Base-by-base conservation (phyloP, 2,888 invertebrate species). In the Drosophila cyrtoloma region DNA sequence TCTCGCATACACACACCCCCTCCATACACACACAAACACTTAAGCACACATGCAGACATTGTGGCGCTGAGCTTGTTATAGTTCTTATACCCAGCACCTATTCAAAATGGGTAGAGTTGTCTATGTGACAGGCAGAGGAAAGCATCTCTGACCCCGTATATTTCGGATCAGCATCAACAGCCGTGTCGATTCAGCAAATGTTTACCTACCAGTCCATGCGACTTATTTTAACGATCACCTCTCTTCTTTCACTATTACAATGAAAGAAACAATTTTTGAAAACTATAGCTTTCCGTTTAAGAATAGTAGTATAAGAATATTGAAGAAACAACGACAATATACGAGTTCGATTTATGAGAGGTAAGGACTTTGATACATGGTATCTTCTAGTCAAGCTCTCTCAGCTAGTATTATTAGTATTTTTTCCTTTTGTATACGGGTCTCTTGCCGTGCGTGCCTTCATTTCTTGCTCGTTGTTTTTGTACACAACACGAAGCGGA, bases 381-480 rank as follows among this genome's bases (percentile, higher is more conserved):
- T 47, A 57, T 51, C 44, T 30, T 26, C 19, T 28, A n/a, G 35
- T 68, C 47, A 26, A 19, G 7, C 12, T 33, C 16, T 33, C 28
- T 28, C 12, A 19, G 6, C 26, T 10, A 14, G 26, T 9, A 28
- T 19, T 28, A 37, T 39, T 39, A n/a, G 28, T 3, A 57, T n/a
- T 57, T 56, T 50, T 53, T 66, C 5, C 16, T 58, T 35, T 63
- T 71, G 37, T 70, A 60, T 68, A 33, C 28, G 71, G 60, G 67
- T 75, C 77, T 77, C 83, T 90, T 79, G 77, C 64, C 77, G 75
- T 80, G 84, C 86, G 80, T 89, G 80, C 81, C 83, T 77, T 79
- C 71, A 70, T 62, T 79, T 70, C 73, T 59, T 79, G 55, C 28
- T 56, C 51, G 50, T 51, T 47, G 66, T 71, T 67, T 69, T 56